phyloP scores from a whole-genome alignment of 2,113 vertebrate genomes.

The Takifugu bimaculatus region DNA sequence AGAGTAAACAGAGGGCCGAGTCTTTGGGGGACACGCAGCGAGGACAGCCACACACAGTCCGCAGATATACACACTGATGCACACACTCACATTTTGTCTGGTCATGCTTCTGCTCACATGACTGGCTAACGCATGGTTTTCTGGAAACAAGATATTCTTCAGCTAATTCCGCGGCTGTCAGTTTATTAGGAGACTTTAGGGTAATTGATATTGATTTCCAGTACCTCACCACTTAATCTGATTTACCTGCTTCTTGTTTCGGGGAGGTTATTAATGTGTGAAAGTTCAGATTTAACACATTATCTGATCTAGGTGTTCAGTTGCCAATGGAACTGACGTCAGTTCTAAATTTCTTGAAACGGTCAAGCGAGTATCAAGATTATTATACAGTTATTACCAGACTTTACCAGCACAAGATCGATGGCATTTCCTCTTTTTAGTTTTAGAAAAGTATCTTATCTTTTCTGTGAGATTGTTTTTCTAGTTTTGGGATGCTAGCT shows the following conservation, averaged over 20 bases:
- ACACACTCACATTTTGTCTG: slow-evolving; percentile 44
- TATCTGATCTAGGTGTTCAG: no score
- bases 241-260: no score
- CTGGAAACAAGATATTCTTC: not conserved
- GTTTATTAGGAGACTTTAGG: not conserved
- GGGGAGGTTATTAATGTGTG: no score
- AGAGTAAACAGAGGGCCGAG: slow-evolving; percentile 26
- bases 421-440: no score
- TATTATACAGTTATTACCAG: no score
- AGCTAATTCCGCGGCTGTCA: no score
- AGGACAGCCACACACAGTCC: slow-evolving; percentile 32
- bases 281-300: no score
- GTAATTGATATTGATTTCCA: slow-evolving; percentile 4
- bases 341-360: no score
- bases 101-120: slow-evolving; percentile 28
- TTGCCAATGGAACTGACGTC: no score
- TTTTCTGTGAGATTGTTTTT: not conserved
- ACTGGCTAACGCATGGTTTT: slow-evolving; percentile 19
- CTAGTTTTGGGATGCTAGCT: not conserved
- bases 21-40: slow-evolving; percentile 38
- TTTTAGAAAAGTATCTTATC: no score
- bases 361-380: no score
- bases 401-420: no score
- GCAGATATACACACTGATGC: slow-evolving; percentile 30
- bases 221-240: not conserved